phyloP scores from a whole-genome alignment of 2,797 vertebrate genomes.

The Bufotes viridis region DNA sequence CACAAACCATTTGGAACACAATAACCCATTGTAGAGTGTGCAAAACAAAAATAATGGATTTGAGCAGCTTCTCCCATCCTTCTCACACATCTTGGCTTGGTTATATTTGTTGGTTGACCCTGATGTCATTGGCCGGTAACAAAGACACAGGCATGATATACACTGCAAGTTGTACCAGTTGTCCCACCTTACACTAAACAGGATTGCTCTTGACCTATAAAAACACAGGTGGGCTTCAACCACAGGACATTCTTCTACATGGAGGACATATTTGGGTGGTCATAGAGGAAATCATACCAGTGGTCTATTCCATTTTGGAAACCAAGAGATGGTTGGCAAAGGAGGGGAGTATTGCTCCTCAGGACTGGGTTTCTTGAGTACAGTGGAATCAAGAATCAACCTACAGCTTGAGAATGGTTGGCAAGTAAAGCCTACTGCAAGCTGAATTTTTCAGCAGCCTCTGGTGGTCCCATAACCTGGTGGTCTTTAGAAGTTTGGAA shows the following conservation, averaged over 20 bases:
- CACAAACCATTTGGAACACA: conserved; percentile 29
- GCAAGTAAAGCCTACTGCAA: not conserved
- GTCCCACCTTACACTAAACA: not conserved
- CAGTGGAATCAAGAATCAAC: not conserved
- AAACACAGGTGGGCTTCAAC: not conserved
- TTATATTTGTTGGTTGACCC: not conserved
- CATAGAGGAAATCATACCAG: not conserved
- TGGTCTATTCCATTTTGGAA: not conserved
- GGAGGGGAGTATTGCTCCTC: not conserved
- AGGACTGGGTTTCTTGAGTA: not conserved
- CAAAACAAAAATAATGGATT: conserved; percentile 13
- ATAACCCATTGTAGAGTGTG: conserved; percentile 34
- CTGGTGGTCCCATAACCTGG: not conserved
- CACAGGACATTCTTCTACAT: not conserved
- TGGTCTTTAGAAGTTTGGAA: not conserved
- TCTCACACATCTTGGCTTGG: conserved; percentile 11
- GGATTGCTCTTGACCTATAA: not conserved
- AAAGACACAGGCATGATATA: not conserved
- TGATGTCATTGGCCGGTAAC: not conserved
- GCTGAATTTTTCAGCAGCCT: not conserved
- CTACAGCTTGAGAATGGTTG: not conserved
- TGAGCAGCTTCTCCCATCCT: not conserved
- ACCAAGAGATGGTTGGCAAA: not conserved
- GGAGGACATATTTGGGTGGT: not conserved
- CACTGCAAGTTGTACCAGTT: not conserved